A percentile compares a stretch with the other conserved stretches of the same genome.
Evolutionary conservation across 2,888 invertebrate species (phyloP).

Genomic region (Lepidonotus clava): DNA sequence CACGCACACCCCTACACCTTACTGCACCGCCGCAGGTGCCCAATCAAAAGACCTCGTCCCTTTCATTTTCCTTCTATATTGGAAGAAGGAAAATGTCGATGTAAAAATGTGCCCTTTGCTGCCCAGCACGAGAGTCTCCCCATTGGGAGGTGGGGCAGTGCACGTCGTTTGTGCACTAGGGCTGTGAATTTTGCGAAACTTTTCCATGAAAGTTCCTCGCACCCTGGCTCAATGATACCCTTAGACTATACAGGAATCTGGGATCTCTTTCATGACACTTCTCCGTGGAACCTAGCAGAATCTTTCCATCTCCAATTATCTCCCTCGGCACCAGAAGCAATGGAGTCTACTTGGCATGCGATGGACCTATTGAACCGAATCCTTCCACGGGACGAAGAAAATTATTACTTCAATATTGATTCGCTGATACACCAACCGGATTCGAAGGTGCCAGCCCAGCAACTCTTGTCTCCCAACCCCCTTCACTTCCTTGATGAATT

Average conservation of each 20-base stretch:
- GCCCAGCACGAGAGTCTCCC: no score
- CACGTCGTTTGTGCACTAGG: no score
- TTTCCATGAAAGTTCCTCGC: not conserved
- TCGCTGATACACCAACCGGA: not conserved
- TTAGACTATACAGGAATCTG: not conserved
- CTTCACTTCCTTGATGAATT: not conserved
- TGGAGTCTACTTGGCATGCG: constrained; percentile 9
- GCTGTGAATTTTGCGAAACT: not conserved
- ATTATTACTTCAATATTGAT: constrained; percentile 28
- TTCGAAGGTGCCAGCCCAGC: not conserved
- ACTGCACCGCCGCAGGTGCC: no score
- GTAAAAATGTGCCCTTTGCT: no score
- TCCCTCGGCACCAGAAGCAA: not conserved
- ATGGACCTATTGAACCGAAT: constrained; percentile 12
- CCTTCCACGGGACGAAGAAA: not conserved
- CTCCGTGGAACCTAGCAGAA: not conserved
- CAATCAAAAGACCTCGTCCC: no score
- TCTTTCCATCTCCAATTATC: constrained; percentile 23
- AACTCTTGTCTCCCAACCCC: not conserved
- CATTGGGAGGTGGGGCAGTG: no score
- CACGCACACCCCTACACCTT: no score
- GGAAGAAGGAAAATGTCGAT: no score
- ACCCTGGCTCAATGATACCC: not conserved
- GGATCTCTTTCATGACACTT: not conserved
- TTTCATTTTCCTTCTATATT: no score